A percentile compares a stretch with the other conserved stretches of the same genome.
Evolutionary conservation across 2,797 vertebrate species (phyloP).

Genomic region (Meriones psammophilus): DNA sequence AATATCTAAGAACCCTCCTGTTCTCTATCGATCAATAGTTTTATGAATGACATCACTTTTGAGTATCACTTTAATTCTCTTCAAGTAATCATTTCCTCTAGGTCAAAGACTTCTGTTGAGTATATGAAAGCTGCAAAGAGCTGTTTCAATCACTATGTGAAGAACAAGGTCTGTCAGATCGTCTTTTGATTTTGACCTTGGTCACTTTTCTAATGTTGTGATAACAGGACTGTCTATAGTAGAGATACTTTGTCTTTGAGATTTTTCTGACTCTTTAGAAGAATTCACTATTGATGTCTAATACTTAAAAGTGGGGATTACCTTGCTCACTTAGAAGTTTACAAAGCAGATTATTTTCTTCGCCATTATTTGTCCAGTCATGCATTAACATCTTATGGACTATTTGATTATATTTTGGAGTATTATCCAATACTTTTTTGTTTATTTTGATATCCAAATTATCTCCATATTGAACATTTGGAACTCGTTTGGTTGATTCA

Average conservation of each 20-base stretch:
- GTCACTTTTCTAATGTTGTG: background rate
- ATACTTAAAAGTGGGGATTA: background rate
- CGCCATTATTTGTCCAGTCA: background rate
- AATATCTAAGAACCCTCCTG: background rate
- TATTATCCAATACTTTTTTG: background rate
- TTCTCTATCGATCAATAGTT: background rate
- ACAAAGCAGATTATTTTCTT: background rate
- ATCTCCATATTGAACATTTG: background rate
- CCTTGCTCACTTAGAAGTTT: background rate
- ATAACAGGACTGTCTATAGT: background rate
- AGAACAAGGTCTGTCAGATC: background rate
- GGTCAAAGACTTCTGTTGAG: background rate
- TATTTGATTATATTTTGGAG: background rate
- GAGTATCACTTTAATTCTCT: conserved; percentile 14
- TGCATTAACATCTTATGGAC: background rate
- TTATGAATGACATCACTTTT: background rate
- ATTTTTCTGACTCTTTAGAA: background rate
- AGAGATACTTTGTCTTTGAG: background rate
- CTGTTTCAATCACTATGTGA: background rate
- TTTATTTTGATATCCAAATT: background rate
- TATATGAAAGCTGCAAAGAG: background rate
- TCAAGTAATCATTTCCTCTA: background rate
- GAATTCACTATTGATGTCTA: accelerated
- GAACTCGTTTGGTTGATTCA: background rate
- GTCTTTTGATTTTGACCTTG: background rate